Conservation (phyloP, 2,113 vertebrate genomes). For the Fregata magnificens region DNA sequence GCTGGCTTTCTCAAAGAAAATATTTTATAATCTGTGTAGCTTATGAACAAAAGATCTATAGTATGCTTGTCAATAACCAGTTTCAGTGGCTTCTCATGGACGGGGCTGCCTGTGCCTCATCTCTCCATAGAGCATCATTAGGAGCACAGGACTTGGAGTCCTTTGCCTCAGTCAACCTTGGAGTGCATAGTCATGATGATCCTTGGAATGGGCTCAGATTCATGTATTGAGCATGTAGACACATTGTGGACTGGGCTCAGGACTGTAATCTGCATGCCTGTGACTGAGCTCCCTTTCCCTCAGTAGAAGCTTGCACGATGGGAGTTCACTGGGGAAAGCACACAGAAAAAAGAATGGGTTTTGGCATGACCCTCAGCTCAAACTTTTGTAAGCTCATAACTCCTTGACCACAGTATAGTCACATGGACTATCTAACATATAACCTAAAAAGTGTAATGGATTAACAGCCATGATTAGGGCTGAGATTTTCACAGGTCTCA, state of each 20-base stretch:
- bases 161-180: background rate
- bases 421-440: background rate
- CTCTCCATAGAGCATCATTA: background rate
- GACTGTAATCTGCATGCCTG: background rate
- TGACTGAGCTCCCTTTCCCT: background rate
- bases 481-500: background rate
- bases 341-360: background rate
- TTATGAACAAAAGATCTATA: background rate
- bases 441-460: background rate
- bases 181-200: background rate
- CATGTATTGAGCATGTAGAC: background rate
- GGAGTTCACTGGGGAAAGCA: background rate
- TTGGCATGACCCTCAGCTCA: background rate
- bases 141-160: background rate
- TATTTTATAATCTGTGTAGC: background rate
- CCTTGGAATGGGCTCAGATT: background rate
- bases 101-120: background rate
- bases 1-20: background rate
- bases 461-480: background rate
- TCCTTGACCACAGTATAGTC: background rate
- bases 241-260: background rate
- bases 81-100: background rate
- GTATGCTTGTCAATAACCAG: background rate
- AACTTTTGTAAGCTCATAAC: background rate
- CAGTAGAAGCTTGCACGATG: rapidly evolving